Evolutionary conservation across 2,113 vertebrate species (phyloP).

Genomic region (Noctilio leporinus): DNA sequence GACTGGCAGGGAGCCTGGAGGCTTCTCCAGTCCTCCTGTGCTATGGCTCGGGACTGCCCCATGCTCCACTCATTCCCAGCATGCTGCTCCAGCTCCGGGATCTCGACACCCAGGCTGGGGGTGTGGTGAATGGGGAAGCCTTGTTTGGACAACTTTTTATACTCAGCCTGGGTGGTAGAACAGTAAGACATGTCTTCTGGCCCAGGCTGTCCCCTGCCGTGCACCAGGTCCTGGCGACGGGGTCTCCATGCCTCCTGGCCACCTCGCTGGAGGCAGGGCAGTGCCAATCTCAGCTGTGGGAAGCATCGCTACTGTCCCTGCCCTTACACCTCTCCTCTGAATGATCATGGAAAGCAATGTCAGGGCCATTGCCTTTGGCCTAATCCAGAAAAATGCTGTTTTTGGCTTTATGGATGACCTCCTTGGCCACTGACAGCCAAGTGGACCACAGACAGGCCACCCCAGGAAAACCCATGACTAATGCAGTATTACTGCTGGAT

Average conservation of each 20-base stretch:
- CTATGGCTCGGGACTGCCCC: not conserved
- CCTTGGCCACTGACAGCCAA: not conserved
- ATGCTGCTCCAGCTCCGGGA: not conserved
- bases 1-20: not conserved
- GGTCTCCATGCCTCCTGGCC: not conserved
- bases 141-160: not conserved
- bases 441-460: not conserved
- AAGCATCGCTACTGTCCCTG: not conserved
- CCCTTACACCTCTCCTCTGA: not conserved
- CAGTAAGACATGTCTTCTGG: not conserved
- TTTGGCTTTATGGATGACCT: not conserved
- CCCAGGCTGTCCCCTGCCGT: not conserved
- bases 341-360: not conserved
- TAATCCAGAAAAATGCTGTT: not conserved
- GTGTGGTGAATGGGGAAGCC: not conserved
- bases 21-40: not conserved
- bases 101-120: not conserved
- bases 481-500: not conserved
- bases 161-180: not conserved
- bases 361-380: not conserved
- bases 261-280: not conserved
- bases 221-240: not conserved
- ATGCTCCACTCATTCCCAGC: accelerated
- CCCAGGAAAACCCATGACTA: not conserved
- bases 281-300: not conserved